Evolutionary conservation across 2,797 vertebrate species (phyloP), one percentile per base, ranked within the genome.

Genomic region (Rhinella marina): DNA sequence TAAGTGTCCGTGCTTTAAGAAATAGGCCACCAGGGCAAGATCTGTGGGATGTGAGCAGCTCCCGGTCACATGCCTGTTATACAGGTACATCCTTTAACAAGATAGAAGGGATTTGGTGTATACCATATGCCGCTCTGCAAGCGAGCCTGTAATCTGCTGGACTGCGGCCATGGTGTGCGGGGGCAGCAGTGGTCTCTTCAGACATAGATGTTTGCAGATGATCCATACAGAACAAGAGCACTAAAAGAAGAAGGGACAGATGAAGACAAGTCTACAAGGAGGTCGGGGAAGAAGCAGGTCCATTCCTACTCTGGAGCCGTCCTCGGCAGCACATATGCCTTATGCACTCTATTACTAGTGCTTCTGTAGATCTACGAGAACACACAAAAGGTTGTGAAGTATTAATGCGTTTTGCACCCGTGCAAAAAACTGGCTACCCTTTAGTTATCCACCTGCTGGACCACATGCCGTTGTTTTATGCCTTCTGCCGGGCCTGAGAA

Each of bases 11-110:
- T 73, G 27, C 1, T 41, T 27, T 21, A 75, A 79, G 50, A 88
- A 86, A 86, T 88, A 86, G 88, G 88, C 79, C 79, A 89, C 25
- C 78, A 81, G 84, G 70, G 73, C 73, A 85, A 59, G 57, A 85
- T 77, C 7, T 32, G 73, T n/a, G 59, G 73, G 84, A 77, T 85
- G 59, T 52, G 48, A 76, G 61, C 61, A 7, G 78, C 70, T 75
- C 82, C n/a, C 19, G 29, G 73, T 27, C 75, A 80, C 56, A 66
- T 75, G 77, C 41, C 17, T 27, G 25, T 54, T 29, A 66, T 75
- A 81, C 84, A 73, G 79, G 88, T 86, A 85, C 88, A 86, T 81
- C 88, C 84, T 59, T 89, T 86, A 89, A 89, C 79, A 41, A 62
- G 88, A 89, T 89, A 72, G 72, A 78, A 82, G 59, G 68, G 84